phyloP scores from a whole-genome alignment of 2,113 vertebrate species.

The Sus scrofa region DNA sequence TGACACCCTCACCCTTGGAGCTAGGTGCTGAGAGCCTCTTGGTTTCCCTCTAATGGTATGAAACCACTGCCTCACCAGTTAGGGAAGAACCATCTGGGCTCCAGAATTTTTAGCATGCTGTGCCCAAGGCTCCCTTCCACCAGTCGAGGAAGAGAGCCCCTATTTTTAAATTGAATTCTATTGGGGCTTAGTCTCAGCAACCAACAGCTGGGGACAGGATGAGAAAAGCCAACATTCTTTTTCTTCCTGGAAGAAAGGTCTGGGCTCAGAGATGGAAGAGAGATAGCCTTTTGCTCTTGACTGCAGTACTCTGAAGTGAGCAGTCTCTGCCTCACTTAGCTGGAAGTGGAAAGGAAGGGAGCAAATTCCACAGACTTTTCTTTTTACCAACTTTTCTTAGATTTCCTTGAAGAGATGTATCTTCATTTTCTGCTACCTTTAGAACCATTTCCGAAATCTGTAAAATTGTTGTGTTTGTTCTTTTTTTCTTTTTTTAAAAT shows the following conservation, averaged over 20 bases:
- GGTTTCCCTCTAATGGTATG: neutral
- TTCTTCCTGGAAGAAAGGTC: neutral
- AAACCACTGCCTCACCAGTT: neutral
- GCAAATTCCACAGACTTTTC: neutral
- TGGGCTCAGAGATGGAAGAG: neutral
- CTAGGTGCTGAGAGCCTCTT: neutral
- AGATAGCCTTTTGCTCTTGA: neutral
- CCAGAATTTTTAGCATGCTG: neutral
- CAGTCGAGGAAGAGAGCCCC: too few species aligned
- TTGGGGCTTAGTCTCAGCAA: neutral
- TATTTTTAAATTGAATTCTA: neutral
- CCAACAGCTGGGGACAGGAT: neutral
- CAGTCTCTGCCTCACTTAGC: neutral
- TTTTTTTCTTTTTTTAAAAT: neutral
- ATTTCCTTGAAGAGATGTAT: neutral
- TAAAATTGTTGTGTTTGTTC: neutral
- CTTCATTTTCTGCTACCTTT: neutral
- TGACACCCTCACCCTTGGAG: neutral
- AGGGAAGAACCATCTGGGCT: neutral
- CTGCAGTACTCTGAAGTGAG: neutral
- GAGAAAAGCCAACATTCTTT: neutral
- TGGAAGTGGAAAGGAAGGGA: neutral
- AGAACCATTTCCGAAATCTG: neutral
- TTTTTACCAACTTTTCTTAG: neutral
- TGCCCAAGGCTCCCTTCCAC: neutral